These are phyloP conservation scores for Melitaea cinxia DNA, from an alignment of 1,140 invertebrate genomes.

Conservation along the genomic window DNA sequence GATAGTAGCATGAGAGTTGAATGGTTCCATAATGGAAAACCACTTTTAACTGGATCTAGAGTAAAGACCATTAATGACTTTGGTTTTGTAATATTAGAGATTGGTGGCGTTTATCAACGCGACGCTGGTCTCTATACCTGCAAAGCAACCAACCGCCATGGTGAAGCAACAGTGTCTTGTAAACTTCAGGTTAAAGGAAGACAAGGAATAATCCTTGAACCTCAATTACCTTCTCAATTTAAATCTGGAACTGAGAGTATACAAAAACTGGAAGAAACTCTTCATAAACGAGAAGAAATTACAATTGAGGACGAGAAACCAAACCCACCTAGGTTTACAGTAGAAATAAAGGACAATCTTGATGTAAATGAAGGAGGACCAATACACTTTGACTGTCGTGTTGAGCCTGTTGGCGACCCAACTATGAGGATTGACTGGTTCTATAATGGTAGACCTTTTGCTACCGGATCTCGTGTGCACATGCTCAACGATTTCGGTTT, in stretches of 20 bases:
- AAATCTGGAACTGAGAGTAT: slow-evolving; percentile 93
- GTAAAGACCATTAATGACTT: slow-evolving; percentile 97
- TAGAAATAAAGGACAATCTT: slow-evolving; percentile 91
- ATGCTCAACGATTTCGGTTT: slow-evolving; percentile 97
- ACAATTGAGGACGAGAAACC: slow-evolving; percentile 91
- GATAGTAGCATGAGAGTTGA: slow-evolving; percentile 96
- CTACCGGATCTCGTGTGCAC: slow-evolving; percentile 93
- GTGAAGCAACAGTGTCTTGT: slow-evolving; percentile 93
- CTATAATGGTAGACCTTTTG: slow-evolving; percentile 94
- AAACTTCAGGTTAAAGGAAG: slow-evolving; percentile 92
- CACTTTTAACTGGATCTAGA: slow-evolving; percentile 91
- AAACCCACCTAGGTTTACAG: slow-evolving; percentile 92
- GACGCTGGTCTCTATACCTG: slow-evolving; percentile 95
- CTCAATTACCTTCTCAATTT: slow-evolving; percentile 94
- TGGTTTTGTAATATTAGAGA: slow-evolving; percentile 96
- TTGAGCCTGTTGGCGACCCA: slow-evolving; percentile 93
- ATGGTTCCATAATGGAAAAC: slow-evolving; percentile 98
- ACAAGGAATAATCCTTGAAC: slow-evolving; percentile 94
- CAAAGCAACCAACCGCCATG: slow-evolving; percentile 94
- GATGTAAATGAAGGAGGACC: slow-evolving; percentile 93
- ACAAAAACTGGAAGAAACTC: slow-evolving; percentile 93
- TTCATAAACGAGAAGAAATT: slow-evolving; percentile 94
- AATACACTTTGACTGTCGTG: slow-evolving; percentile 95
- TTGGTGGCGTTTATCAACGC: slow-evolving; percentile 92
- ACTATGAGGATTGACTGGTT: slow-evolving; percentile 97